Conservation (phyloP, 1,140 invertebrate genomes). For the Oryctes rhinoceros region DNA sequence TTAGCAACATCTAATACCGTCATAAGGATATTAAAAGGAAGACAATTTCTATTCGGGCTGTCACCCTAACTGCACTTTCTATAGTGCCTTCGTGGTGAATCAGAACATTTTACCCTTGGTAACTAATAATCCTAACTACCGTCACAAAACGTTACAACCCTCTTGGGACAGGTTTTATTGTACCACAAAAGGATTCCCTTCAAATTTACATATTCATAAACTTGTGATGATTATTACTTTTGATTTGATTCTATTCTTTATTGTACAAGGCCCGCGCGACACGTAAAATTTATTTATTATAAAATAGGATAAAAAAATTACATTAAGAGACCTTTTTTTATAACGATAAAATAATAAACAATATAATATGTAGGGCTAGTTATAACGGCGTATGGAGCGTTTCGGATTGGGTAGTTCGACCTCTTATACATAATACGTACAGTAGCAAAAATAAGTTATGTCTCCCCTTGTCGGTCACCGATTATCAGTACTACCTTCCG, state of each 20-base stretch:
- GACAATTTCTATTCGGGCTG: neutral
- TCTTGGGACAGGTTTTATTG: neutral
- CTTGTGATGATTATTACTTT: slow-evolving; percentile 14
- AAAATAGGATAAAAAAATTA: too few relatives aligned
- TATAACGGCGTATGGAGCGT: too few relatives aligned
- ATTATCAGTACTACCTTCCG: too few relatives aligned
- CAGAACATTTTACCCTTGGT: neutral
- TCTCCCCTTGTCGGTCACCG: too few relatives aligned
- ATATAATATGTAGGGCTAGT: too few relatives aligned
- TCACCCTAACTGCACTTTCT: slow-evolving; percentile 11
- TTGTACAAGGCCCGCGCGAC: too few relatives aligned
- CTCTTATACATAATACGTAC: too few relatives aligned
- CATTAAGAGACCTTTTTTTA: too few relatives aligned
- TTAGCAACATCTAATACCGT: neutral
- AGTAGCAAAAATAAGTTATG: too few relatives aligned
- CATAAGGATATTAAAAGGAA: slow-evolving; percentile 6
- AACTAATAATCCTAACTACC: slow-evolving; percentile 32
- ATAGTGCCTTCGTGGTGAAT: neutral
- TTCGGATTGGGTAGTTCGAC: too few relatives aligned
- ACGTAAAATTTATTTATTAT: too few relatives aligned
- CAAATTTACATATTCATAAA: slow-evolving; percentile 32
- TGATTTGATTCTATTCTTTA: neutral
- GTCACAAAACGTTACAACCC: slow-evolving; percentile 8
- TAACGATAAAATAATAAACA: too few relatives aligned
- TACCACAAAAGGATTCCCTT: slow-evolving; percentile 13